Conservation (phyloP, 1,140 invertebrate genomes). For the Oryctes rhinoceros region DNA sequence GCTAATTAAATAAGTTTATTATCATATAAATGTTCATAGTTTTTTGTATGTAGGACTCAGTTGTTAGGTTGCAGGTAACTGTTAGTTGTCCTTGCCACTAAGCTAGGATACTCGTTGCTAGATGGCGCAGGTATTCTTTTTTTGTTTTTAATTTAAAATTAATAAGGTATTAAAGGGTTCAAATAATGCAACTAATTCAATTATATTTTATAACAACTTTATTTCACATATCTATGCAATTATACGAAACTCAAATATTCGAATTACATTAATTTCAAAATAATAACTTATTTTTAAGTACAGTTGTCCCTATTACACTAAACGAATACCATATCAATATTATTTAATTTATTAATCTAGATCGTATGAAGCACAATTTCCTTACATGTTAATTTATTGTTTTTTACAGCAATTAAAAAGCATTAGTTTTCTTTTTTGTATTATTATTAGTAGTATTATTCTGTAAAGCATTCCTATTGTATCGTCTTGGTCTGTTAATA, state of each 20-base stretch:
- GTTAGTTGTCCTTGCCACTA: no score
- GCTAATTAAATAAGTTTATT: not conserved
- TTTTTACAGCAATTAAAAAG: slow-evolving; percentile 35
- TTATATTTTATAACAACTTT: slow-evolving; percentile 39
- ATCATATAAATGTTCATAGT: no score
- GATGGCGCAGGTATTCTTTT: no score
- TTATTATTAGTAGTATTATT: not conserved
- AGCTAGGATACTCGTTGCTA: no score
- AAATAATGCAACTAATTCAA: no score
- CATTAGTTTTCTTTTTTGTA: not conserved
- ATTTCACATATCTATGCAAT: slow-evolving; percentile 33
- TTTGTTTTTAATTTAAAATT: no score
- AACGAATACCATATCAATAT: not conserved
- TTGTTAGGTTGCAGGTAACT: no score
- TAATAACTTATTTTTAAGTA: not conserved
- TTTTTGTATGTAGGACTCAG: no score
- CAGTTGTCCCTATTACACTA: not conserved
- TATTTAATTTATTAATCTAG: not conserved
- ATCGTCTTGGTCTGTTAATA: not conserved
- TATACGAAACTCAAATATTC: slow-evolving; percentile 2
- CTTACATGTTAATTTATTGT: slow-evolving; percentile 38
- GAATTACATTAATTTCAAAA: not conserved
- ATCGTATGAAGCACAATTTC: slow-evolving; percentile 15
- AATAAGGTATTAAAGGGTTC: no score
- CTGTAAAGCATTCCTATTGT: not conserved